Percentiles rank a stretch among this genome's conserved stretches.
Evolutionary conservation across 2,888 invertebrate genomes (phyloP).

Genomic region (Argynnis bischoffii): DNA sequence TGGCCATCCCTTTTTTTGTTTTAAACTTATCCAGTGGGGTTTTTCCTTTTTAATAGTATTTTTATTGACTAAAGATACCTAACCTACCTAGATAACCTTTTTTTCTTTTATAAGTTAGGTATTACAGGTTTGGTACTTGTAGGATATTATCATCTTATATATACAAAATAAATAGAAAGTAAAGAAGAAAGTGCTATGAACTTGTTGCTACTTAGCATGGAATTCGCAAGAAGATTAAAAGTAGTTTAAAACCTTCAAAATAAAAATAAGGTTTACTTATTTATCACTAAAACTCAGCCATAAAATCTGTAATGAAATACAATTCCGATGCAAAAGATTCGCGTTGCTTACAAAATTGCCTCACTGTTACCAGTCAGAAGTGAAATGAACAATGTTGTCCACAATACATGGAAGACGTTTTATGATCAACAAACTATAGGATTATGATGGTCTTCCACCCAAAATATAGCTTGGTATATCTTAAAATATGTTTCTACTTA

Average conservation of each 20-base stretch:
- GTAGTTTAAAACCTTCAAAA: not conserved
- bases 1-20: not conserved
- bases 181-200: too few species aligned
- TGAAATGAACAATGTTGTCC: conserved; percentile 30
- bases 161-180: too few species aligned
- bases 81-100: too few species aligned
- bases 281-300: conserved; percentile 13
- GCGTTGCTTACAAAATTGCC: conserved; percentile 29
- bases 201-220: too few species aligned
- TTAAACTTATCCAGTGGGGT: not conserved
- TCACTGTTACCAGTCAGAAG: conserved; percentile 23
- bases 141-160: too few species aligned
- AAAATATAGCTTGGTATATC: conserved; percentile 2
- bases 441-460: not conserved
- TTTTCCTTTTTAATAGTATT: not conserved
- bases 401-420: conserved; percentile 26
- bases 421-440: conserved; percentile 24
- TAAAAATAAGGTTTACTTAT: conserved; percentile 1
- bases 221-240: not conserved
- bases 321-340: conserved; percentile 21
- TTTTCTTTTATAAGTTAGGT: too few species aligned
- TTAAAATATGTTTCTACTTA: not conserved
- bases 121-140: too few species aligned
- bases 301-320: conserved; percentile 16
- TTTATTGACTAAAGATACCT: too few species aligned